A percentile compares a stretch with the other conserved stretches of the same genome.
These are phyloP conservation scores for Oncorhynchus clarkii DNA, from an alignment of 2,113 vertebrate genomes.

Conservation along the genomic window DNA sequence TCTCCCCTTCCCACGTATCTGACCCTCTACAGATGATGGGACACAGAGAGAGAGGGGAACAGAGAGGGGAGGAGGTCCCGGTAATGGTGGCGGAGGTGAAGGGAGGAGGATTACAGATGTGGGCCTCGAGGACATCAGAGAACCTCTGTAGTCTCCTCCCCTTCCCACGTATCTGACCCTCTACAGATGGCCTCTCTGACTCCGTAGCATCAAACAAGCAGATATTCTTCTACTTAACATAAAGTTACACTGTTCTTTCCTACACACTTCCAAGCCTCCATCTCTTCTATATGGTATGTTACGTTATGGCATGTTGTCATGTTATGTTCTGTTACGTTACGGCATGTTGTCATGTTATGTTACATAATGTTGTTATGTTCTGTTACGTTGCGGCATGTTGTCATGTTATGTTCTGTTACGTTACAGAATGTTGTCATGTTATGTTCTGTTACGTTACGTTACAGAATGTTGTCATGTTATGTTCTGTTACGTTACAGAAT, in stretches of 20 bases:
- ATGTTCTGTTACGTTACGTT: no score
- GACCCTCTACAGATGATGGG: conserved; percentile 30
- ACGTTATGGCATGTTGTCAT: no score
- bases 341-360: no score
- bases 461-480: no score
- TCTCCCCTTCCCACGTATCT: conserved; percentile 59
- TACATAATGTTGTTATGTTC: no score
- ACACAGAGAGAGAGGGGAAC: conserved; percentile 49
- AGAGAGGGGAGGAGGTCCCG: conserved; percentile 49
- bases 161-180: conserved; percentile 63
- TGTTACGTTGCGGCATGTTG: no score
- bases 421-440: no score
- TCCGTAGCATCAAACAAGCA: conserved; percentile 39
- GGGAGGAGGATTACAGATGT: conserved; percentile 72
- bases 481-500: accelerated
- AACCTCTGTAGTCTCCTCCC: conserved; percentile 42
- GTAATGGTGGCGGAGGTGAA: conserved; percentile 63
- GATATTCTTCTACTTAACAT: not conserved
- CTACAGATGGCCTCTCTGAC: conserved; percentile 51
- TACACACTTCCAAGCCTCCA: not conserved
- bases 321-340: no score
- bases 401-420: no score
- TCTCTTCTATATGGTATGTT: not conserved
- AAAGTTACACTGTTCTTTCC: conserved; percentile 14
- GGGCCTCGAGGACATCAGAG: conserved; percentile 54